Base-by-base conservation (phyloP, 2,113 vertebrate species). In the Salvelinus sp. region DNA sequence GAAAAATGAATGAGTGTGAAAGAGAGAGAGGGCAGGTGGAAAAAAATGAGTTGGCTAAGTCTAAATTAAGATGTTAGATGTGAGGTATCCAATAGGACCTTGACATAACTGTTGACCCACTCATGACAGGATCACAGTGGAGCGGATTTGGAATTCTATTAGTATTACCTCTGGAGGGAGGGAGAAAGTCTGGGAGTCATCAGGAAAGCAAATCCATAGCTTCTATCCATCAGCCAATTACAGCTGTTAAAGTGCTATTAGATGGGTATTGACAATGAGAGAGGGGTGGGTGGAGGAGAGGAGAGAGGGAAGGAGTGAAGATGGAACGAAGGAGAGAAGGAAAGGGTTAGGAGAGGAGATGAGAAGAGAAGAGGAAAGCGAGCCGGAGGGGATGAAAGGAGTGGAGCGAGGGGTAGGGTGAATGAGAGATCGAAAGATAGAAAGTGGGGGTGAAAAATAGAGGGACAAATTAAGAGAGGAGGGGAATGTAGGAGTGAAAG, bases 211-310 rank as follows among this genome's bases (percentile, higher is more conserved):
- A 98, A 99, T 99, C 97, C 96, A 98, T 98, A 99, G 95, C 96
- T 95, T 96, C 95, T 97, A 97, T 96, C 97, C 96, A 98, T 97
- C 97, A 97, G 96, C 96, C 97, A 98, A 98, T 99, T 99, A 98
- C 96, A 96, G 96, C 95, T 96, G 97, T 97, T 98, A 98, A 97
- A 97, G 96, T 97, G 94, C 96, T 98, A 98, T 98, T 98, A 98
- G 96, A 98, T 97, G 95, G 94, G 94, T 98, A 98, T 98, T 97
- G 97, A 98, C 97, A 98, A 96, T 95, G 93, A 91, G 93, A 93
- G 93, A 94, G 95, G 93, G 88, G 94, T 91, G 91, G 93, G 80
- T 77, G 69, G 71, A 60, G 30, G 54, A 70, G 63, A 71, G 66
- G 92, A 87, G 87, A 90, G 33, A 76, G 74, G 33, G 60, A 72